These are phyloP conservation scores for Magallana angulata DNA, from an alignment of 1,140 invertebrate genomes.

Conservation along the genomic window DNA sequence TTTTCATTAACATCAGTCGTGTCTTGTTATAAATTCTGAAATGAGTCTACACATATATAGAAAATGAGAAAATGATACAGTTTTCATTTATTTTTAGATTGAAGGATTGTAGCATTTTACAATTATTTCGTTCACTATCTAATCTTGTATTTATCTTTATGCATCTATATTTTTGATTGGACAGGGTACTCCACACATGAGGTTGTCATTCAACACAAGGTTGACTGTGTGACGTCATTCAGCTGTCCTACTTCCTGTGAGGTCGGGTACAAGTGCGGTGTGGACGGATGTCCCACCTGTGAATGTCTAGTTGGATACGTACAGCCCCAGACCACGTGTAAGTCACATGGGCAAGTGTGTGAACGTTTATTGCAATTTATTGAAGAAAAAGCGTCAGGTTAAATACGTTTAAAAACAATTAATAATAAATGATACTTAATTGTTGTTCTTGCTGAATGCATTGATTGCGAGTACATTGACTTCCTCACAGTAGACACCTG, in stretches of 20 bases:
- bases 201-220: constrained; percentile 47
- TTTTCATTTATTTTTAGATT: no score
- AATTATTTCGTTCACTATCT: no score
- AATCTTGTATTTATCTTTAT: background rate
- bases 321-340: background rate
- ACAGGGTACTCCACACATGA: constrained; percentile 54
- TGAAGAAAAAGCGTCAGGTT: no score
- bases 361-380: background rate
- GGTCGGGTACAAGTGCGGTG: constrained; percentile 52
- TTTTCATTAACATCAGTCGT: no score
- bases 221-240: constrained; percentile 38
- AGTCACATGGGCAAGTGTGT: background rate
- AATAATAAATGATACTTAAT: background rate
- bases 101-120: no score
- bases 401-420: no score
- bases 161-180: background rate
- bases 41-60: no score
- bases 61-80: no score
- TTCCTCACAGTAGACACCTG: constrained; percentile 24
- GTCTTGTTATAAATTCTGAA: no score
- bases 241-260: constrained; percentile 42
- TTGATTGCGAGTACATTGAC: constrained; percentile 44
- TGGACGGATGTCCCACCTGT: constrained; percentile 54
- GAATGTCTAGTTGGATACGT: constrained; percentile 46
- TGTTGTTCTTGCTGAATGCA: constrained; percentile 18